Base-by-base conservation (phyloP, 2,797 vertebrate genomes). In the Pseudopleuronectes americanus region DNA sequence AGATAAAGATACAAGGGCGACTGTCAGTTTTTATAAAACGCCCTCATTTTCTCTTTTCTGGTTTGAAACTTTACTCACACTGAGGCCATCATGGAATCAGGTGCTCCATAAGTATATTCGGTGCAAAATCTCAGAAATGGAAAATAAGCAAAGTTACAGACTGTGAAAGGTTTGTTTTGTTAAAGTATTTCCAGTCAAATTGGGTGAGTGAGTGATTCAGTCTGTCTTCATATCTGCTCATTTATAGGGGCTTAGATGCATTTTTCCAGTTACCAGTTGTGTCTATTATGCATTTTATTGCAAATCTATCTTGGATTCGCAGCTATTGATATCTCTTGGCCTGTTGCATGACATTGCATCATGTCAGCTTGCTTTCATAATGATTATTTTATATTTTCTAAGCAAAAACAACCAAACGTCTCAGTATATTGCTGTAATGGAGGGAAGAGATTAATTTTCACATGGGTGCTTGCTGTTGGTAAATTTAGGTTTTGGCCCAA, bases 321-420 rank as follows among this genome's bases (percentile, higher is more conserved):
- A 66, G 41, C 26, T 64, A 65, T 71, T 77, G 57, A 77, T 77
- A 74, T 66, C 13, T 28, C 33, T 72, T 22, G 62, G 53, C 19
- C 53, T 63, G 2, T 84, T 86, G 54, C 81, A 64, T 59, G 5
- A 66, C 43, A 53, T 88, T 85, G 62, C 81, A 84, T 87, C 79
- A 83, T 53, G 55, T 73, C 22, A 13, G 33, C 60, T 71, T 67
- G 6, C 68, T 47, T 68, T n/a, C 55, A 55, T 48, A 80, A 55
- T 73, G 26, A 10, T 60, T 22, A 54, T 28, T 33, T 56, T 68
- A 57, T 28, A 31, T 57, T 68, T 75, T 70, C 8, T 24, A 36
- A 57, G 22, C 23, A 12, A 38, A 31, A 38, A 13, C 36, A 38
- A 38, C 36, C 66, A 57, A 24, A 6, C 8, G 1, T 64, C n/a